Evolutionary conservation across 2,797 vertebrate species (phyloP), one percentile per base, ranked within the genome.

Genomic region (Anguilla pacifica): DNA sequence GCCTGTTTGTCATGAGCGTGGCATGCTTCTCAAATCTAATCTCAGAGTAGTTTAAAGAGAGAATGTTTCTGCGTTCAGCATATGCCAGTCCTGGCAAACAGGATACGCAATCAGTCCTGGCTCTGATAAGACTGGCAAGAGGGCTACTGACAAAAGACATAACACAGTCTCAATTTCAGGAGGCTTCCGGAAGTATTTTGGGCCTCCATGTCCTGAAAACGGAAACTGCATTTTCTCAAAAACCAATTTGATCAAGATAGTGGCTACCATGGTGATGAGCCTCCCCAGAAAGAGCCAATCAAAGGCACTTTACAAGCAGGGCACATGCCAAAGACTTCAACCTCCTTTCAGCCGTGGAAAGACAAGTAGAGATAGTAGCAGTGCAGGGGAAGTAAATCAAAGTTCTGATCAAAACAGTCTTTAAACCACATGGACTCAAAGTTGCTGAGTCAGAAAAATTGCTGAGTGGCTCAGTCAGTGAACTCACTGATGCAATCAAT

Each of bases 21-120:
- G 91, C 90, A 91, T 92, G 91, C 90, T 92, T 90, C 90, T 81
- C 83, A 91, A 94, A 95, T 96, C 95, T 96, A 95, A 96, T 96
- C 92, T 89, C 89, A 81, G 91, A 88, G 89, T 92, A 91, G 93
- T 95, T 91, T 87, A 94, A 90, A 94, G 90, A 90, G 85, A 28
- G 86, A 90, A 91, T 91, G 89, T 88, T 82, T 61, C 55, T 49
- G 79, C 19, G 15, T 74, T 6, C 28, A 31, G 61, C 85, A 72
- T 53, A 55, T 74, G 64, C 67, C 70, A n/a, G n/a, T 55, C 2
- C n/a, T 51, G 46, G 64, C 85, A 86, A 74, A 49, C 79, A 49
- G 59, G 64, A 39, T 25, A 74, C 3, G 35, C 46, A 74, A 28
- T 86, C 84, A 31, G 15, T 11, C 49, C 72, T 51, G 74, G 74